Percentiles rank a stretch among this genome's conserved stretches.
Evolutionary conservation across 2,797 vertebrate genomes (phyloP).

Genomic region (Melopsittacus undulatus): DNA sequence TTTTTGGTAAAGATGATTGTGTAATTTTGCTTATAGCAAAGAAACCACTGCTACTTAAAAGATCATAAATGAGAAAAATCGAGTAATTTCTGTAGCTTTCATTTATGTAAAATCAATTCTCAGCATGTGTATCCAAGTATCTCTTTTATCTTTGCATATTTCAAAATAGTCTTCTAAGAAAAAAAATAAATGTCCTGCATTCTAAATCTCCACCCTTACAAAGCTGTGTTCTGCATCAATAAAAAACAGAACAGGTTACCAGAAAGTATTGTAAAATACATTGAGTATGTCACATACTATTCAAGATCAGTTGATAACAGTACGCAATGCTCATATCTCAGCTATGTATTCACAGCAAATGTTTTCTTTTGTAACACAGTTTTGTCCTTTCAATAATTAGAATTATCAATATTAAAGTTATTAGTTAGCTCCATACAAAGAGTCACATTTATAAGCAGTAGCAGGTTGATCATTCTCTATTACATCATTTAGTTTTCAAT

Average conservation of each 20-base stretch:
- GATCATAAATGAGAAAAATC: background rate
- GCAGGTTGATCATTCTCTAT: background rate
- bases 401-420: background rate
- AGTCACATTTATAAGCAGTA: background rate
- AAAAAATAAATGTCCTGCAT: background rate
- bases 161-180: background rate
- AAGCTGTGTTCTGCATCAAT: background rate
- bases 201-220: background rate
- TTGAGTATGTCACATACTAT: background rate
- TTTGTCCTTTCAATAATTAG: background rate
- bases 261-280: background rate
- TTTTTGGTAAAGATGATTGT: background rate
- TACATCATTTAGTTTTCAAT: background rate
- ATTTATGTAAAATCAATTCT: background rate
- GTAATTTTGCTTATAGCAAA: background rate
- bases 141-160: background rate
- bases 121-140: background rate
- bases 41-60: background rate
- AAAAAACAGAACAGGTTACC: background rate
- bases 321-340: background rate
- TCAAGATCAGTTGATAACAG: background rate
- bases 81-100: background rate
- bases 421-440: background rate
- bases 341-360: background rate
- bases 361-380: accelerated